These are phyloP conservation scores for Muscicapa adusta DNA, from an alignment of 2,113 vertebrate species.

Conservation along the genomic window DNA sequence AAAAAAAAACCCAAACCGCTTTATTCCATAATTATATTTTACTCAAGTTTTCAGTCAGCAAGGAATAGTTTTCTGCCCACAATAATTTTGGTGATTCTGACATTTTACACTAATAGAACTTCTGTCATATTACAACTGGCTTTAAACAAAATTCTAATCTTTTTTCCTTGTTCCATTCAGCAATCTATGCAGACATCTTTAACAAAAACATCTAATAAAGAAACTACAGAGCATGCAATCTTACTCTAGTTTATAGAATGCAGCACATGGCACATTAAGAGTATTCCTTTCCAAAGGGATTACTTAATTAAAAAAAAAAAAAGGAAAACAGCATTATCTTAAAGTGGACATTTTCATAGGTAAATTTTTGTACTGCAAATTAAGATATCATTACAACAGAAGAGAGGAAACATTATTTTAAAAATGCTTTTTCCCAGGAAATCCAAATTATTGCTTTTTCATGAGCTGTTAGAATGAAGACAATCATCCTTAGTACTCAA, in stretches of 20 bases:
- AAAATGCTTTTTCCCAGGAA: neutral
- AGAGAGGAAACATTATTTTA: neutral
- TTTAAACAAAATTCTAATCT: neutral
- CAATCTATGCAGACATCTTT: neutral
- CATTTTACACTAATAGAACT: neutral
- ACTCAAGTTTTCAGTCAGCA: neutral
- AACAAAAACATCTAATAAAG: slow-evolving; percentile 17
- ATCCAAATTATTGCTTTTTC: neutral
- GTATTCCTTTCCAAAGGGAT: neutral
- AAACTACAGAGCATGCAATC: slow-evolving; percentile 36
- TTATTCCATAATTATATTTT: neutral
- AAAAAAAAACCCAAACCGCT: neutral
- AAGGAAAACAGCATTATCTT: neutral
- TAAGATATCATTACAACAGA: neutral
- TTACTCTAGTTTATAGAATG: neutral
- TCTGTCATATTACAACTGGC: neutral
- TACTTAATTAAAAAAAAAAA: neutral
- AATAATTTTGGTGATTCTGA: neutral
- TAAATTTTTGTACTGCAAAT: neutral
- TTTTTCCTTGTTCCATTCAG: neutral
- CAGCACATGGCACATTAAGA: neutral
- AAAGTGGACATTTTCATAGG: neutral
- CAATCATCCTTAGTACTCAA: neutral
- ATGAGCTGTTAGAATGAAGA: neutral
- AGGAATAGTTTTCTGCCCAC: neutral